phyloP scores from a whole-genome alignment of 1,140 invertebrate genomes.

The Eciton burchellii region DNA sequence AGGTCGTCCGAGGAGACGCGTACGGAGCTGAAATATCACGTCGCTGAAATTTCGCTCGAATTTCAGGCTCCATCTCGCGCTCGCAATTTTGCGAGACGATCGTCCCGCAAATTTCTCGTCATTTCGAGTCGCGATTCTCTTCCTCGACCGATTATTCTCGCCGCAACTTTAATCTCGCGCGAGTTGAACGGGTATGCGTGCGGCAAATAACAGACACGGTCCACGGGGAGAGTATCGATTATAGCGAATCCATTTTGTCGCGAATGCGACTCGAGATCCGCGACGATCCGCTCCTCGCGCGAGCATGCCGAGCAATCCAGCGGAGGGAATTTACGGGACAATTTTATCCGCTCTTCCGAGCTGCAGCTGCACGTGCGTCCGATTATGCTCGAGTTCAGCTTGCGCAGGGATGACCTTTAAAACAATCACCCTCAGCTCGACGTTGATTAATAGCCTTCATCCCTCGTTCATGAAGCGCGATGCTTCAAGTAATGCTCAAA shows the following conservation, averaged over 20 bases:
- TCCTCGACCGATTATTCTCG: background rate
- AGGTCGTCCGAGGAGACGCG: background rate
- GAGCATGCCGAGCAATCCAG: background rate
- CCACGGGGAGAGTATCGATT: constrained; percentile 36
- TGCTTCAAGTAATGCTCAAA: constrained; percentile 20
- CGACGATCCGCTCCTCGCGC: background rate
- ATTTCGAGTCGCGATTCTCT: constrained; percentile 24
- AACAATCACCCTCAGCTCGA: constrained; percentile 38
- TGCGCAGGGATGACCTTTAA: constrained; percentile 25
- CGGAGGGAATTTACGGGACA: constrained; percentile 22
- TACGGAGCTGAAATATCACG: background rate
- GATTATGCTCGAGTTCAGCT: constrained; percentile 20
- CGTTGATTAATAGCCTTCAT: constrained; percentile 35
- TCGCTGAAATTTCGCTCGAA: background rate
- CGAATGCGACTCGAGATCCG: background rate
- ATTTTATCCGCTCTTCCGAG: constrained; percentile 6
- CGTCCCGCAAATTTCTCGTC: constrained; percentile 34
- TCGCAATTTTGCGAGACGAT: too few species aligned
- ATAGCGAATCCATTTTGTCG: constrained; percentile 19
- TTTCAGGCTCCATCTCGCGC: background rate
- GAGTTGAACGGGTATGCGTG: background rate
- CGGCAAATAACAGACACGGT: constrained; percentile 35
- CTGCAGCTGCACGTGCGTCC: background rate
- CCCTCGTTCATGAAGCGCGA: constrained; percentile 22
- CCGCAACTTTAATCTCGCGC: constrained; percentile 21